Percentiles rank a stretch among this genome's conserved stretches.
Conservation (phyloP, 2,797 vertebrate genomes). For the Anniella stebbinsi region DNA sequence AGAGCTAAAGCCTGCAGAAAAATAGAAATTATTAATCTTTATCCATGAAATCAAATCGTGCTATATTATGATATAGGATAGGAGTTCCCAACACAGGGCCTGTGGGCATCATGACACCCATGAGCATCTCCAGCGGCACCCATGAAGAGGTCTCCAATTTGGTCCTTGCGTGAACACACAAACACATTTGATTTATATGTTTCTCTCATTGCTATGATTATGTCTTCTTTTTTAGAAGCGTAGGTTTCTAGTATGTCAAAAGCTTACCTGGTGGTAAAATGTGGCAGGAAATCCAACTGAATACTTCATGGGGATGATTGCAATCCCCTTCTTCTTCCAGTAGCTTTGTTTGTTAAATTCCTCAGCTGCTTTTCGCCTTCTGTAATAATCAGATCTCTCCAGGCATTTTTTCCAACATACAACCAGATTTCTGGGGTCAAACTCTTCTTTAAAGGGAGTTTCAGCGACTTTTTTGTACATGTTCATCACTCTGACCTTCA, state of each 20-base stretch:
- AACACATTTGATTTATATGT: not conserved
- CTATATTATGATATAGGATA: not conserved
- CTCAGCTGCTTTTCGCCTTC: conserved; percentile 65
- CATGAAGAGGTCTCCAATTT: too few species aligned
- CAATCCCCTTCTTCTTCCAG: conserved; percentile 89
- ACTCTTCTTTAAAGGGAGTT: conserved; percentile 83
- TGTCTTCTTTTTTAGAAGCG: not conserved
- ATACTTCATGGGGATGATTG: conserved; percentile 86
- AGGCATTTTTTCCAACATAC: conserved; percentile 87
- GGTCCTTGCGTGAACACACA: too few species aligned
- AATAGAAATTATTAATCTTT: conserved; percentile 24
- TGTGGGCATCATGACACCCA: too few species aligned
- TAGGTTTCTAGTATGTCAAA: not conserved
- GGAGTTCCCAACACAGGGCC: too few species aligned
- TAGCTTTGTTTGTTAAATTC: conserved; percentile 84
- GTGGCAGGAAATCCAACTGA: conserved; percentile 79
- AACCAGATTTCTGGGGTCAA: conserved; percentile 81
- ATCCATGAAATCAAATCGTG: conserved; percentile 5
- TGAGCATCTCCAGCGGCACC: too few species aligned
- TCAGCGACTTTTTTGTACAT: conserved; percentile 82
- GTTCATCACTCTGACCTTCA: conserved; percentile 87
- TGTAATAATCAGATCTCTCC: conserved; percentile 73
- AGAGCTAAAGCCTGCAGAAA: conserved; percentile 73
- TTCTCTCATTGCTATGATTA: not conserved
- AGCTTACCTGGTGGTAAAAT: conserved; percentile 84